These are phyloP conservation scores for Heloderma charlesbogerti DNA, from an alignment of 2,113 vertebrate genomes.

Conservation along the genomic window DNA sequence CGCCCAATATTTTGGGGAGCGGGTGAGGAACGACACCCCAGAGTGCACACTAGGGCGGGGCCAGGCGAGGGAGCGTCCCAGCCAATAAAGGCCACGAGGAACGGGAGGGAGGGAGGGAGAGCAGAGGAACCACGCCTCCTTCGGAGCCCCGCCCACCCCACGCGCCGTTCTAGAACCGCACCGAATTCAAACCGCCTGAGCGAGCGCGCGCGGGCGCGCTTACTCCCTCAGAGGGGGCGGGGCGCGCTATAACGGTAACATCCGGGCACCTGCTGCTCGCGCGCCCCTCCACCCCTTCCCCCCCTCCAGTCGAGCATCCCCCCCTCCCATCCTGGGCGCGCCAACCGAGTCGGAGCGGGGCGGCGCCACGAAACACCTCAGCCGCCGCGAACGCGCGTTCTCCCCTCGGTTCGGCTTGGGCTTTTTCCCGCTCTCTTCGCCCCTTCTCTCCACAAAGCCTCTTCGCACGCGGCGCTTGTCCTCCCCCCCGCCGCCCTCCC, in stretches of 20 bases:
- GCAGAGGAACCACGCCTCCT: rapidly evolving
- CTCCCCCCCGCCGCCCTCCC: rapidly evolving
- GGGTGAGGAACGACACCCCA: not conserved
- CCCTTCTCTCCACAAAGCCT: too few relatives aligned
- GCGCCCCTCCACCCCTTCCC: constrained; percentile 15
- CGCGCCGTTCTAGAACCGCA: constrained; percentile 71
- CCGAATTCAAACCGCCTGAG: constrained; percentile 62
- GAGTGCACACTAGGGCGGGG: not conserved
- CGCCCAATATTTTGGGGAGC: not conserved
- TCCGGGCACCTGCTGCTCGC: constrained; percentile 60
- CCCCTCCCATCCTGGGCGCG: constrained; percentile 10
- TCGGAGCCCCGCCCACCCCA: constrained; percentile 63
- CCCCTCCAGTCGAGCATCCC: not conserved
- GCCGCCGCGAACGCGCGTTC: not conserved
- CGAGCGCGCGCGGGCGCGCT: constrained; percentile 69
- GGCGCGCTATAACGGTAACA: constrained; percentile 70
- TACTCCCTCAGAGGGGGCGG: constrained; percentile 22
- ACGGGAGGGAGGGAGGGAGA: not conserved
- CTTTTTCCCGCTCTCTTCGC: not conserved
- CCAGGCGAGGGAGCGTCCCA: not conserved
- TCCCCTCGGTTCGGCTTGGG: not conserved
- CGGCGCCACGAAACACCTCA: not conserved
- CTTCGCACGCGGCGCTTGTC: not conserved
- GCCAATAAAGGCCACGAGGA: not conserved
- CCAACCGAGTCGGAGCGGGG: constrained; percentile 48